Conservation (phyloP, 1,140 invertebrate genomes). For the Bombus sylvicola region DNA sequence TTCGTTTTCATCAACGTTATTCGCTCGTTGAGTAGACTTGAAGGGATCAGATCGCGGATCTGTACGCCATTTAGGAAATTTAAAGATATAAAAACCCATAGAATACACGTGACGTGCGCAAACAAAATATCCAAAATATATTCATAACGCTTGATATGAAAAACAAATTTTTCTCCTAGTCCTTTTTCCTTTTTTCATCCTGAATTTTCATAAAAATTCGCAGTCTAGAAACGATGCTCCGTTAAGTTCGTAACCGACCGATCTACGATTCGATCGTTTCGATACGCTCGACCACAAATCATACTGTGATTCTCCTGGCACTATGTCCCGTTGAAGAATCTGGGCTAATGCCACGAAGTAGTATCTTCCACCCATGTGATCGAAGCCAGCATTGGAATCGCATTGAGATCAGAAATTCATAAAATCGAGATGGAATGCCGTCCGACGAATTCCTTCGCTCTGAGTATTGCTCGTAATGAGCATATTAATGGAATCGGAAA, state of each 20-base stretch:
- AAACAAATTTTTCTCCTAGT: no score
- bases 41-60: no score
- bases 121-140: no score
- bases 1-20: no score
- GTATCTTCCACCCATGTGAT: not conserved
- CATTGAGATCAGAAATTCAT: not conserved
- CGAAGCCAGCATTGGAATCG: not conserved
- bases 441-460: not conserved
- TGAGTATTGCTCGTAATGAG: not conserved
- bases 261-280: not conserved
- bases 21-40: no score
- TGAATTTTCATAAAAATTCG: no score
- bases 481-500: conserved; percentile 1
- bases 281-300: not conserved
- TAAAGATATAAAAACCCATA: no score
- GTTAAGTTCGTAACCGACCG: not conserved
- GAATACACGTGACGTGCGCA: no score
- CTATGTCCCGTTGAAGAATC: no score
- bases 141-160: no score
- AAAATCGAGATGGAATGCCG: not conserved
- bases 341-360: not conserved
- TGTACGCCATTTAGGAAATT: no score
- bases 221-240: not conserved
- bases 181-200: accelerated
- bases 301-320: not conserved